Conservation (phyloP, 2,888 invertebrate species). For the Myathropa florea region DNA sequence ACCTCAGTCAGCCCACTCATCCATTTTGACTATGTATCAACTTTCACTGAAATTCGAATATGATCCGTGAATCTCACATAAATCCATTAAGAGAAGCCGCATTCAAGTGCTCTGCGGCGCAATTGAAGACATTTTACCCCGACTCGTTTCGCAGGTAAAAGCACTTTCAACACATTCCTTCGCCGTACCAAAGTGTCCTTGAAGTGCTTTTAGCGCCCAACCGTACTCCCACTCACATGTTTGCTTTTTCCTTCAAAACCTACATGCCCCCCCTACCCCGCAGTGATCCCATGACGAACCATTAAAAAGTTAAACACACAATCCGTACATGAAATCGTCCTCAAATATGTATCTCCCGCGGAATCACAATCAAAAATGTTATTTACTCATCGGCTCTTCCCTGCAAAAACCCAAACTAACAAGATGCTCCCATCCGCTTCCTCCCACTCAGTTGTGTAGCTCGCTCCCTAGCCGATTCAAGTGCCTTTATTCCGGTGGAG, state of each 20-base stretch:
- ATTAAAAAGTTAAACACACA: conserved; percentile 57
- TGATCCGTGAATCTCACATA: neutral
- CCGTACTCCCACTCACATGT: neutral
- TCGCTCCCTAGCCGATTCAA: conserved; percentile 26
- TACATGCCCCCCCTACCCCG: neutral
- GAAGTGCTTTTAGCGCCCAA: conserved; percentile 11
- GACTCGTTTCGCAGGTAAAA: neutral
- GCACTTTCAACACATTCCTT: neutral
- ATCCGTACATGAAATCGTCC: conserved; percentile 13
- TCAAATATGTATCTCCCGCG: conserved; percentile 22
- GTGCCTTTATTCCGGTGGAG: neutral
- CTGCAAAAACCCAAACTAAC: conserved; percentile 1
- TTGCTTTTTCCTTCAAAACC: neutral
- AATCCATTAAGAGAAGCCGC: neutral
- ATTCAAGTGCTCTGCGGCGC: neutral
- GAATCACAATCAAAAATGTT: neutral
- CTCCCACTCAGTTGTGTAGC: neutral
- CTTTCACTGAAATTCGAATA: neutral
- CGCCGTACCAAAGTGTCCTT: neutral
- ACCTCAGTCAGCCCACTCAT: neutral
- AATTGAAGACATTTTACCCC: neutral
- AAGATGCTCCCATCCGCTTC: neutral
- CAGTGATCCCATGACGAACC: conserved; percentile 31
- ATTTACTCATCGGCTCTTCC: neutral
- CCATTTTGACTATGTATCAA: neutral